Conservation (phyloP, 37 sponge, comb jelly and placozoan species). For the Axinella damicornis region DNA sequence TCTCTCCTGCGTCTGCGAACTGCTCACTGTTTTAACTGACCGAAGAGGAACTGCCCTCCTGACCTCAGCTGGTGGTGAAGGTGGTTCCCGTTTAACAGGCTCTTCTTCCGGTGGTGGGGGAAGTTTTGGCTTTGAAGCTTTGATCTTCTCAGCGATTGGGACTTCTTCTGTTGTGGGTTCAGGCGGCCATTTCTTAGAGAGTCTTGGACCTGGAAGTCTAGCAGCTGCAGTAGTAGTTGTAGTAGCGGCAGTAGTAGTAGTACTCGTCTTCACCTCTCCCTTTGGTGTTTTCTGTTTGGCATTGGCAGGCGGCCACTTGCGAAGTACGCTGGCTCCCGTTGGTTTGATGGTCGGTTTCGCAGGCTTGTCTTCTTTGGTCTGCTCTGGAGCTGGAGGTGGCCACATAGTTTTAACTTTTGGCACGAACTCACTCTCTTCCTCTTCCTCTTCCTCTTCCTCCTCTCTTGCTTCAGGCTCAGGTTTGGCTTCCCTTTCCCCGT, state of each 20-base stretch:
- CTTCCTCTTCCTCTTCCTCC: conserved; percentile 14
- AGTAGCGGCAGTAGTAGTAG: not conserved
- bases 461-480: not conserved
- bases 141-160: not conserved
- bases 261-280: not conserved
- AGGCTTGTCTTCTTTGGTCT: not conserved
- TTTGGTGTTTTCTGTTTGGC: no score
- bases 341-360: not conserved
- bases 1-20: not conserved
- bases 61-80: not conserved
- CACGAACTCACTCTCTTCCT: conserved; percentile 6
- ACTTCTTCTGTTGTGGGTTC: not conserved
- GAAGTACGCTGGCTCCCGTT: conserved; percentile 1
- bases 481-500: not conserved
- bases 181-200: not conserved
- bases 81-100: not conserved
- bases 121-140: not conserved
- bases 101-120: not conserved
- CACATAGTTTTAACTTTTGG: not conserved
- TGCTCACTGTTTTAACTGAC: not conserved
- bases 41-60: not conserved
- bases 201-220: not conserved
- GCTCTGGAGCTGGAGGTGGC: not conserved
- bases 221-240: not conserved
- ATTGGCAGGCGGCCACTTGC: not conserved